These are phyloP conservation scores for Xanthostigma xanthostigma DNA, from an alignment of 2,888 invertebrate genomes.

Conservation along the genomic window DNA sequence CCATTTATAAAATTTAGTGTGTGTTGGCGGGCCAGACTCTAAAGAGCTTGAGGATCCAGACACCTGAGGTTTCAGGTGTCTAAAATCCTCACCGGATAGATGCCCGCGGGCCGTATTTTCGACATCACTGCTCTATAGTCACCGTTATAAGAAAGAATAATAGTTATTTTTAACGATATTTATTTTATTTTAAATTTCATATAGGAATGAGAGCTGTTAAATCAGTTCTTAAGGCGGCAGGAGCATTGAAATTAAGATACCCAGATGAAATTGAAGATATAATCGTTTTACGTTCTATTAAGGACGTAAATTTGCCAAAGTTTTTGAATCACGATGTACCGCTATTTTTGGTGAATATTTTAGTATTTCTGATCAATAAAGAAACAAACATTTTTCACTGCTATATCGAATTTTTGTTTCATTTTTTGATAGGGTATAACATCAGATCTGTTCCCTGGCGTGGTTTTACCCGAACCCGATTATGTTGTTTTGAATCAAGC, in stretches of 20 bases:
- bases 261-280: conserved; percentile 79
- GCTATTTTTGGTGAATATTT: conserved; percentile 51
- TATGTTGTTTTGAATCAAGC: conserved; percentile 55
- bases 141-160: too few species aligned
- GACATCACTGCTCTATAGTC: too few species aligned
- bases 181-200: not conserved
- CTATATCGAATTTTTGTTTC: not conserved
- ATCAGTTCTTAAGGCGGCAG: conserved; percentile 81
- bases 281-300: conserved; percentile 75
- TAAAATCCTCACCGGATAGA: too few species aligned
- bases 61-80: too few species aligned
- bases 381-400: conserved; percentile 3
- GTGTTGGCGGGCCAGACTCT: too few species aligned
- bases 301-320: conserved; percentile 89
- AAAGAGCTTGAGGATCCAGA: too few species aligned
- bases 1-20: too few species aligned
- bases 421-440: conserved; percentile 61
- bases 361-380: conserved; percentile 3
- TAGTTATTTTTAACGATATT: not conserved
- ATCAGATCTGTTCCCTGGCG: conserved; percentile 84
- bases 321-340: conserved; percentile 81
- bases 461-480: conserved; percentile 63
- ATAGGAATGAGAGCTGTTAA: conserved; percentile 87
- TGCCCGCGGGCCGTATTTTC: too few species aligned
- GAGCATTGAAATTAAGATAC: conserved; percentile 76